Conservation (phyloP, 2,888 invertebrate genomes). For the Acanthopleura granulata region DNA sequence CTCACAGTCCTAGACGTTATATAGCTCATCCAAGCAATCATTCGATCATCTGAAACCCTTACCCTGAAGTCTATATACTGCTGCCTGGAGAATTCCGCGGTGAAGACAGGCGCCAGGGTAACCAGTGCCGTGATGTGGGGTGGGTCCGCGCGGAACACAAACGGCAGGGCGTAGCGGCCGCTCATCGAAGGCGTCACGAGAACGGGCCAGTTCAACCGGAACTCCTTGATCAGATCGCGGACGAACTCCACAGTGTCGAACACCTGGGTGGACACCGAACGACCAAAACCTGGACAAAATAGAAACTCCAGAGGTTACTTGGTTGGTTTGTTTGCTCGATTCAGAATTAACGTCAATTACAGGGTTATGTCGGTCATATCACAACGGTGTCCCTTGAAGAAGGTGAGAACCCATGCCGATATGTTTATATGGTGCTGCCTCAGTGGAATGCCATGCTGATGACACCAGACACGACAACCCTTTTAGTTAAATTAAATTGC, state of each 20-base stretch:
- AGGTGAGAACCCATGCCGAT: too few species aligned
- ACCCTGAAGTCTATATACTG: background rate
- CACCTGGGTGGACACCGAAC: background rate
- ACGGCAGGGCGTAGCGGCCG: constrained; percentile 57
- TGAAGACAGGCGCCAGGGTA: background rate
- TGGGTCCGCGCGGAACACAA: background rate
- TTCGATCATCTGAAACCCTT: background rate
- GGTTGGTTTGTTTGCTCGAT: too few species aligned
- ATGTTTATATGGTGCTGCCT: too few species aligned
- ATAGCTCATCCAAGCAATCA: too few species aligned
- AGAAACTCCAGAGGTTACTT: too few species aligned
- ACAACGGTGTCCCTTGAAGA: too few species aligned
- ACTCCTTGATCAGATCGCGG: constrained; percentile 39
- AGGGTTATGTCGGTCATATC: too few species aligned
- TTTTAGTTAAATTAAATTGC: too few species aligned
- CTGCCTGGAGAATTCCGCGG: background rate
- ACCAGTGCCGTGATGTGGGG: background rate
- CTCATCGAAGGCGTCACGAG: constrained; percentile 70
- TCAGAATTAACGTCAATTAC: too few species aligned
- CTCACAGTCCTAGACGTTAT: too few species aligned
- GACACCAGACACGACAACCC: too few species aligned
- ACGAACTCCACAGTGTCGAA: background rate
- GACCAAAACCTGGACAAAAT: background rate
- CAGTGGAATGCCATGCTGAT: too few species aligned
- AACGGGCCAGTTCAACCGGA: constrained; percentile 54